Evolutionary conservation across 2,888 invertebrate species (phyloP).

Genomic region (Hetaerina titia): DNA sequence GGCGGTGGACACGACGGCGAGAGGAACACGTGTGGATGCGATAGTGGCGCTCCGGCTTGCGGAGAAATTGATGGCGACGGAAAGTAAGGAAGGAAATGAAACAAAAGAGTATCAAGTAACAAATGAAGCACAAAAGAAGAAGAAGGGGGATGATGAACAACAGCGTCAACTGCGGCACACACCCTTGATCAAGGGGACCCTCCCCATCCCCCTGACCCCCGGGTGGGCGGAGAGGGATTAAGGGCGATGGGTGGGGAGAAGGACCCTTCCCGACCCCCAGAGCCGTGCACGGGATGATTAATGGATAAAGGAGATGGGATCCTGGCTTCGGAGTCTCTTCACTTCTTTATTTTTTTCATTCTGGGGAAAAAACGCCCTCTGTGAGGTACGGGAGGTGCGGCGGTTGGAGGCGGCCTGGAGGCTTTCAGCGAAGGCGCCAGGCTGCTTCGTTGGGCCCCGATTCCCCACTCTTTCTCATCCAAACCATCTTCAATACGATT

Average conservation of each 20-base stretch:
- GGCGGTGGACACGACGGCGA: not conserved
- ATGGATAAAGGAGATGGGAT: not conserved
- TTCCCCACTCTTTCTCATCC: too few relatives aligned
- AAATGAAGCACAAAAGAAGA: too few relatives aligned
- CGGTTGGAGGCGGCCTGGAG: too few relatives aligned
- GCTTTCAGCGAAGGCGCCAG: too few relatives aligned
- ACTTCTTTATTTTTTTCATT: not conserved
- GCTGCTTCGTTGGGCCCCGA: too few relatives aligned
- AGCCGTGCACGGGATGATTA: not conserved
- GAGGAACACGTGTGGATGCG: not conserved
- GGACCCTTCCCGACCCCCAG: not conserved
- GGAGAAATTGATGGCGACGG: not conserved
- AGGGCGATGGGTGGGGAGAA: not conserved
- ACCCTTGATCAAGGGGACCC: not conserved
- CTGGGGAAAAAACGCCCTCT: not conserved
- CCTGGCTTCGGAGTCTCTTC: not conserved
- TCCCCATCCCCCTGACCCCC: not conserved
- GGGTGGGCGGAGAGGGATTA: not conserved
- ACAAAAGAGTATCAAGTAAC: not conserved
- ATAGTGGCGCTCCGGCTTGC: not conserved
- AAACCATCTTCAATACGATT: too few relatives aligned
- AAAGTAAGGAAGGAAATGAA: not conserved
- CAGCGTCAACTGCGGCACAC: too few relatives aligned
- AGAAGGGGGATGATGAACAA: too few relatives aligned
- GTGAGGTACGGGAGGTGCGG: not conserved